Conservation (phyloP, 2,888 invertebrate species). For the Incurvaria masculella region DNA sequence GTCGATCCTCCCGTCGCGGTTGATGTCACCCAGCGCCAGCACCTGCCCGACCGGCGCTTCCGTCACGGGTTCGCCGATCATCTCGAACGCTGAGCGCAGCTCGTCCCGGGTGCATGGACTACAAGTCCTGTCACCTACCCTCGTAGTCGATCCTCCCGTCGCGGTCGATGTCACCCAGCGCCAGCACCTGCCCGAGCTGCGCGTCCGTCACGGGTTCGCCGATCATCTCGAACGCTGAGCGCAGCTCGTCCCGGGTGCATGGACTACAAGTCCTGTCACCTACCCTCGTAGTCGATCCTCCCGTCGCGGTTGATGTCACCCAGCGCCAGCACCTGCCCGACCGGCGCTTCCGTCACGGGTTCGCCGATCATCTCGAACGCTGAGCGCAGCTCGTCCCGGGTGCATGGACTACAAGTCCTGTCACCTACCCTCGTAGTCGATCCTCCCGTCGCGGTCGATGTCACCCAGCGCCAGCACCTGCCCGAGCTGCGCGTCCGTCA, state of each 20-base stretch:
- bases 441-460: slow-evolving; percentile 75
- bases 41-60: slow-evolving; percentile 74
- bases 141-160: slow-evolving; percentile 81
- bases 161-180: slow-evolving; percentile 73
- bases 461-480: slow-evolving; percentile 73
- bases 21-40: slow-evolving; percentile 70
- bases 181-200: slow-evolving; percentile 70
- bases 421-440: slow-evolving; percentile 73
- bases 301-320: slow-evolving; percentile 66
- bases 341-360: slow-evolving; percentile 57
- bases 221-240: slow-evolving; percentile 78
- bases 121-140: slow-evolving; percentile 60
- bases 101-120: slow-evolving; percentile 80
- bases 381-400: not conserved
- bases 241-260: slow-evolving; percentile 74
- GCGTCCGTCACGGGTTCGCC: slow-evolving; percentile 73
- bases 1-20: slow-evolving; percentile 77
- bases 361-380: slow-evolving; percentile 70
- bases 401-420: too few relatives aligned
- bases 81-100: slow-evolving; percentile 73
- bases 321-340: slow-evolving; percentile 57
- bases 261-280: slow-evolving; percentile 76
- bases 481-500: slow-evolving; percentile 71
- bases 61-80: slow-evolving; percentile 75
- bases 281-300: slow-evolving; percentile 64